Conservation (phyloP, 1,140 invertebrate genomes). For the Microplitis mediator region DNA sequence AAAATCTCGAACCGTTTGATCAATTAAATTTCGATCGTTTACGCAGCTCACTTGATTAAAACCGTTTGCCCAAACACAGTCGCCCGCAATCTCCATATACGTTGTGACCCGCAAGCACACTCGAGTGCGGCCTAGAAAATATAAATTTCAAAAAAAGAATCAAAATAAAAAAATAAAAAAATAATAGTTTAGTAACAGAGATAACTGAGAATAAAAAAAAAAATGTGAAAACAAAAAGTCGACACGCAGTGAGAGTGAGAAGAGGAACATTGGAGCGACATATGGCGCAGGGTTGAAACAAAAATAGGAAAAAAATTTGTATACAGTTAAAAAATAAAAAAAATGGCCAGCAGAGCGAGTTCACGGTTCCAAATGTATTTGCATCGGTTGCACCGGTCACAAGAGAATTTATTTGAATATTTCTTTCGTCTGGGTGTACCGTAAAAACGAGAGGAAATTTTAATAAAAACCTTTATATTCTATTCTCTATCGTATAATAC, state of each 20-base stretch:
- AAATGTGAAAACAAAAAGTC: not conserved
- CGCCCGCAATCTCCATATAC: not conserved
- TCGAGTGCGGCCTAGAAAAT: not conserved
- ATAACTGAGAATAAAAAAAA: not conserved
- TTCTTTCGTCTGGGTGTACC: slow-evolving; percentile 12
- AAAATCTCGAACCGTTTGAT: slow-evolving; percentile 13
- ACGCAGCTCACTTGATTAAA: not conserved
- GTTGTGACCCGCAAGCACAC: slow-evolving; percentile 1
- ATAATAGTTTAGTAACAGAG: not conserved
- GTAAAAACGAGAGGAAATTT: slow-evolving; percentile 9
- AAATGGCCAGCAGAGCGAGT: not conserved
- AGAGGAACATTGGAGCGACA: not conserved
- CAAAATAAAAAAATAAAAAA: not conserved
- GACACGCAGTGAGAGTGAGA: too few species aligned
- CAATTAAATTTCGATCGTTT: slow-evolving; percentile 10
- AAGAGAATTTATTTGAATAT: slow-evolving; percentile 30
- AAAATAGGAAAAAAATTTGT: not conserved
- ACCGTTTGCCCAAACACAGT: not conserved
- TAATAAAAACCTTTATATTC: slow-evolving; percentile 14
- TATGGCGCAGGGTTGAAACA: not conserved
- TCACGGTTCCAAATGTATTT: slow-evolving; percentile 24
- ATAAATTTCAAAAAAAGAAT: not conserved
- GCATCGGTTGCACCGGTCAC: slow-evolving; percentile 23
- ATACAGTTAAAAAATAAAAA: not conserved
- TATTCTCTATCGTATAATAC: not conserved